Conservation (phyloP, 2,888 invertebrate species). For the Scaptomyza reducta region DNA sequence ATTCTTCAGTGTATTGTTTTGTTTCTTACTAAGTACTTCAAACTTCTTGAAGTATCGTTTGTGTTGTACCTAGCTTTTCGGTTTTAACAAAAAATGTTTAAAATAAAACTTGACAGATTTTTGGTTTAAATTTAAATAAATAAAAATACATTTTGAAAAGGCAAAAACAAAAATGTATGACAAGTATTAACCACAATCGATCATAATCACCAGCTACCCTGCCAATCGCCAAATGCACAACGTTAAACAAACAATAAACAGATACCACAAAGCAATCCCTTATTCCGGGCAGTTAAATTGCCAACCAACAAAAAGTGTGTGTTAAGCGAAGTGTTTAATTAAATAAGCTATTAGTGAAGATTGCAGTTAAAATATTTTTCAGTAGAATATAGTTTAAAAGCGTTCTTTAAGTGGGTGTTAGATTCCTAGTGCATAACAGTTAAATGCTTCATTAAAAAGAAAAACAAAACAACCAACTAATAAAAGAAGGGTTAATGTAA, state of each 20-base stretch:
- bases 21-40: conserved; percentile 16
- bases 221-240: conserved; percentile 42
- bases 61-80: conserved; percentile 40
- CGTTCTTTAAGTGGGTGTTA: conserved; percentile 46
- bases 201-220: conserved; percentile 31
- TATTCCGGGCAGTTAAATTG: conserved; percentile 2
- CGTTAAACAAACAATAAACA: neutral
- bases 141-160: conserved; percentile 8
- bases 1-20: conserved; percentile 19
- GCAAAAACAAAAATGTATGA: conserved; percentile 35
- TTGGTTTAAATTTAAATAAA: neutral
- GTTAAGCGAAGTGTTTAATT: conserved; percentile 12
- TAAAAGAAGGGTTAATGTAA: conserved; percentile 13
- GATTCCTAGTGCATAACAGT: conserved; percentile 35
- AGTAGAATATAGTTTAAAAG: conserved; percentile 26
- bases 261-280: neutral
- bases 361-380: conserved; percentile 30
- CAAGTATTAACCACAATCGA: conserved; percentile 19
- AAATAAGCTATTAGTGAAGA: conserved; percentile 30
- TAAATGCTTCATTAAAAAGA: conserved; percentile 34
- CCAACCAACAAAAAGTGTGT: neutral
- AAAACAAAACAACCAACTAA: conserved; percentile 14
- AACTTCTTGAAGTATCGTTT: conserved; percentile 29
- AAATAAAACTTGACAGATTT: conserved; percentile 2
- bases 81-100: conserved; percentile 12